Conservation (phyloP, 2,888 invertebrate genomes). For the Metalampra italica region DNA sequence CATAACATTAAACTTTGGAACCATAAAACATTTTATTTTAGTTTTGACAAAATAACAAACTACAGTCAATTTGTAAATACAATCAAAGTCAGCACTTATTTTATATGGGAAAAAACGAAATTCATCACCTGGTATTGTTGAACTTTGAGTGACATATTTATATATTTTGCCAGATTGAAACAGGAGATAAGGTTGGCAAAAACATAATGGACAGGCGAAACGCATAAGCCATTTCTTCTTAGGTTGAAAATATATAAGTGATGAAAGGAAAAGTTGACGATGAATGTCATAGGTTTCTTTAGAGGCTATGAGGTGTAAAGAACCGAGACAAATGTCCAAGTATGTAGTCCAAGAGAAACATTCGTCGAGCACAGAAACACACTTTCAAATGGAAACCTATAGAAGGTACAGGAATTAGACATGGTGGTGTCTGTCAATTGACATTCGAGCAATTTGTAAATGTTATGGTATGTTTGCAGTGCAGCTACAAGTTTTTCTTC, state of each 20-base stretch:
- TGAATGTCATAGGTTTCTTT: background rate
- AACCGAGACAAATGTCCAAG: conserved; percentile 19
- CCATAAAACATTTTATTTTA: background rate
- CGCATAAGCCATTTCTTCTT: background rate
- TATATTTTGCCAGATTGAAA: too few relatives aligned
- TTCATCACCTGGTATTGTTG: too few relatives aligned
- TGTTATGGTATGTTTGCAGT: too few relatives aligned
- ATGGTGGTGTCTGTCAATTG: conserved; percentile 23
- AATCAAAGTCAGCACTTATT: too few relatives aligned
- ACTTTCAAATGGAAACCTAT: conserved; percentile 41
- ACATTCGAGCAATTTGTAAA: background rate
- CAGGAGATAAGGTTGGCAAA: too few relatives aligned
- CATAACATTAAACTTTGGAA: background rate
- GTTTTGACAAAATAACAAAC: background rate
- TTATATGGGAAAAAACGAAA: too few relatives aligned
- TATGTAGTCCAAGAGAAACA: conserved; percentile 19
- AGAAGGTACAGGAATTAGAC: conserved; percentile 26
- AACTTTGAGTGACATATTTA: too few relatives aligned
- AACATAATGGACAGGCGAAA: background rate
- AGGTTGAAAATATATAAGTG: background rate
- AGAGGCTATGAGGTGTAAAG: conserved; percentile 4
- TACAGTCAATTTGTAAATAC: too few relatives aligned
- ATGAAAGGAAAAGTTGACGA: background rate
- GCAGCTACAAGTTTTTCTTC: too few relatives aligned
- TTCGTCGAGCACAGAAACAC: conserved; percentile 17